Conservation (phyloP, 2,113 vertebrate species). For the Petrocephalus zakoni region DNA sequence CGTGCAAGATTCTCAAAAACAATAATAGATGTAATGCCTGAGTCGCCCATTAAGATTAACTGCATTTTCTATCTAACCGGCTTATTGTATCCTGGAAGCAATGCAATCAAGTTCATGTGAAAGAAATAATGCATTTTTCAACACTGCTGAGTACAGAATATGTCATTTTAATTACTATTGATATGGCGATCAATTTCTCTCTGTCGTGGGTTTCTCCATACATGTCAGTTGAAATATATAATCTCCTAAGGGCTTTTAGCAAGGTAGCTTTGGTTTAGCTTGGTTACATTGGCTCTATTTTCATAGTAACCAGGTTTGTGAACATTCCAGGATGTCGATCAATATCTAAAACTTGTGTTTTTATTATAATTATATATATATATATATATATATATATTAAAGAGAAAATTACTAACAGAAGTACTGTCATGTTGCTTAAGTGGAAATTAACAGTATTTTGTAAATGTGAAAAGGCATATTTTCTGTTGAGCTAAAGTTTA, state of each 20-base stretch:
- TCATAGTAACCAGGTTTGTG: neutral
- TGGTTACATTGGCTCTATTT: neutral
- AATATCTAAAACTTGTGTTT: neutral
- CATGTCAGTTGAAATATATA: neutral
- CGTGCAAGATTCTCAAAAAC: neutral
- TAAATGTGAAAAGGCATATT: conserved; percentile 4
- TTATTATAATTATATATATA: neutral
- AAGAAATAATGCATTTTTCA: neutral
- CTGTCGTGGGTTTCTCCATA: neutral
- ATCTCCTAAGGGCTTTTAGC: conserved; percentile 5
- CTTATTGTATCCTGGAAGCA: neutral
- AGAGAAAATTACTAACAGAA: neutral
- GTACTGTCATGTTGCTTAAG: neutral
- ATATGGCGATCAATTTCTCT: neutral
- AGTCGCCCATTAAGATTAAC: neutral
- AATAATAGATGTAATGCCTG: neutral
- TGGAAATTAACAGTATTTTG: neutral
- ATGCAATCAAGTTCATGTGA: neutral
- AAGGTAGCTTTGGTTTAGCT: neutral
- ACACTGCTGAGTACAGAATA: neutral
- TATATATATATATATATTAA: neutral
- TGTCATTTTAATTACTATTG: neutral
- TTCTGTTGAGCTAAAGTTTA: neutral
- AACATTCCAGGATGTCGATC: neutral
- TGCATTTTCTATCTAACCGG: neutral